phyloP scores from a whole-genome alignment of 2,888 invertebrate genomes.

The Leptarthrus brevirostris region DNA sequence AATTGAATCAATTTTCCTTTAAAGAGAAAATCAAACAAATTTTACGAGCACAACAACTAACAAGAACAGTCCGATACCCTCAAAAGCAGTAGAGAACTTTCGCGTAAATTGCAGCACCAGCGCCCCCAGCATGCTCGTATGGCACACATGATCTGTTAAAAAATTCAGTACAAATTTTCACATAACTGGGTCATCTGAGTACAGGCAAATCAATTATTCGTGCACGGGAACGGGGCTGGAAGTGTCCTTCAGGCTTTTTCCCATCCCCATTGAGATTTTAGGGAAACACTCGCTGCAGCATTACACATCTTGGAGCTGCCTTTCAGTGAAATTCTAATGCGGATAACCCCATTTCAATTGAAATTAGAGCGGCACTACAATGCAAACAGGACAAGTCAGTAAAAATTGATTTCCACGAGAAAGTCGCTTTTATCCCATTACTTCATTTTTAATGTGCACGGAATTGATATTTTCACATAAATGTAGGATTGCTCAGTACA shows the following conservation, averaged over 20 bases:
- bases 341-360: conserved; percentile 12
- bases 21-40: neutral
- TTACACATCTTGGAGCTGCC: neutral
- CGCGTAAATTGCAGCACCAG: neutral
- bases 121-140: neutral
- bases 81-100: neutral
- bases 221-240: conserved; percentile 6
- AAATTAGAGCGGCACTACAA: conserved; percentile 17
- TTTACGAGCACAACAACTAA: neutral
- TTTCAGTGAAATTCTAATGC: neutral
- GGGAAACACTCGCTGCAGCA: conserved; percentile 23
- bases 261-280: conserved; percentile 6
- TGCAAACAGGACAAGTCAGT: conserved; percentile 22
- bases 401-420: neutral
- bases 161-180: conserved; percentile 38
- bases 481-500: neutral
- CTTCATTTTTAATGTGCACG: conserved; percentile 22
- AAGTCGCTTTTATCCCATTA: conserved; percentile 31
- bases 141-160: conserved; percentile 16
- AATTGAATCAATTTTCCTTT: too few species aligned
- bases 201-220: conserved; percentile 42
- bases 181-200: conserved; percentile 43
- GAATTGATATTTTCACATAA: conserved; percentile 26
- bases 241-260: neutral
- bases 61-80: neutral